Percentiles rank a stretch among this genome's conserved stretches.
Evolutionary conservation across 2,888 invertebrate genomes (phyloP).

Genomic region (Ichneumon xanthorius): DNA sequence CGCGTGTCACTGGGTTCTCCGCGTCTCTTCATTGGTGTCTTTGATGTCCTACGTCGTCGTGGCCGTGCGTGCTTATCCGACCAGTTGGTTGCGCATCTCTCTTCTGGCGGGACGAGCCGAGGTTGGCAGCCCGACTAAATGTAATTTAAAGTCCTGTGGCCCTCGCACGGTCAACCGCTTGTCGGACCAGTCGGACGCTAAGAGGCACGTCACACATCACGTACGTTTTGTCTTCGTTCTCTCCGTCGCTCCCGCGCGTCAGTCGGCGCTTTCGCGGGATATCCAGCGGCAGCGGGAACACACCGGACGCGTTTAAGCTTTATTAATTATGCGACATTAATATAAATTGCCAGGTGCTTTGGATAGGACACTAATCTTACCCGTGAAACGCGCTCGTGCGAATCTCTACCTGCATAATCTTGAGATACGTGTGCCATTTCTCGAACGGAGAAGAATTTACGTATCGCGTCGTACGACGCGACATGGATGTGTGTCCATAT

Average conservation of each 20-base stretch:
- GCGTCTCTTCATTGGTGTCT: conserved; percentile 29
- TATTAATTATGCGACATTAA: conserved; percentile 81
- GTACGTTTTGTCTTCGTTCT: conserved; percentile 5
- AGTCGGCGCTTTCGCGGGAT: not conserved
- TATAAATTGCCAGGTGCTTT: conserved; percentile 76
- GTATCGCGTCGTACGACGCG: not conserved
- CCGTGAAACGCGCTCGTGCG: conserved; percentile 36
- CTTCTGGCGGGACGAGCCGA: not conserved
- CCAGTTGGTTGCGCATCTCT: conserved; percentile 1
- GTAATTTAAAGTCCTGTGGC: conserved; percentile 76
- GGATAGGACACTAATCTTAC: conserved; percentile 78
- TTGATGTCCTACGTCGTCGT: conserved; percentile 34
- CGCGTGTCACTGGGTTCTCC: conserved; percentile 5
- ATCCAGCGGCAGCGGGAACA: conserved; percentile 51
- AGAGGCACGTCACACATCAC: conserved; percentile 16
- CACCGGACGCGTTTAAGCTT: conserved; percentile 77
- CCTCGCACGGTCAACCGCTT: conserved; percentile 31
- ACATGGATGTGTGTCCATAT: not conserved
- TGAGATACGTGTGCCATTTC: not conserved
- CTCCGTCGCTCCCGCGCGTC: not conserved
- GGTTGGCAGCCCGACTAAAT: conserved; percentile 71
- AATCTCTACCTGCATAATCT: conserved; percentile 14
- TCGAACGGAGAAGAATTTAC: not conserved
- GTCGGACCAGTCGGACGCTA: conserved; percentile 7
- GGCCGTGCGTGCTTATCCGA: conserved; percentile 3